These are phyloP conservation scores for Pterocles gutturalis DNA, from an alignment of 2,113 vertebrate genomes.

Conservation along the genomic window DNA sequence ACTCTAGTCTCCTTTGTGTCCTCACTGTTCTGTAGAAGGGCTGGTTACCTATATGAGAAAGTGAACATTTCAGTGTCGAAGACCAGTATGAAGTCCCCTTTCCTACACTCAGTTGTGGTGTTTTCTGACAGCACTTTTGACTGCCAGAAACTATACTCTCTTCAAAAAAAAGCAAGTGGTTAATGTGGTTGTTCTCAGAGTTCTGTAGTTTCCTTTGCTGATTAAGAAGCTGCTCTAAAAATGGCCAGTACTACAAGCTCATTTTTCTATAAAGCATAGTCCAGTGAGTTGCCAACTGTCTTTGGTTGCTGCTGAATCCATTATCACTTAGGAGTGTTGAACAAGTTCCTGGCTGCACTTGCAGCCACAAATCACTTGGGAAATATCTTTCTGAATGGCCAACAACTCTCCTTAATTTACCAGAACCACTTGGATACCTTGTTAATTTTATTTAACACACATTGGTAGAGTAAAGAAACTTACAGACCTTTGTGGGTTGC, in stretches of 20 bases:
- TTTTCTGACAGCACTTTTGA: neutral
- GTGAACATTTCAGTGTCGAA: neutral
- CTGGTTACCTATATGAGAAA: neutral
- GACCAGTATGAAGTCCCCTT: neutral
- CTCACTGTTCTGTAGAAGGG: neutral
- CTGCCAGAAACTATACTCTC: neutral
- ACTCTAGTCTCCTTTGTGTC: neutral
- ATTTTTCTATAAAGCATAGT: neutral
- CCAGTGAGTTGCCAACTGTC: neutral
- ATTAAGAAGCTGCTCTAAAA: neutral
- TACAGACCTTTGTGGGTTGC: neutral
- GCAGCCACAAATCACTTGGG: neutral
- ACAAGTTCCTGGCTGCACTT: neutral
- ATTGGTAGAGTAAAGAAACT: neutral
- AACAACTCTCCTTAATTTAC: neutral
- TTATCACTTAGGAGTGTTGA: neutral
- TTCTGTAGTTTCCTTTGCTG: neutral
- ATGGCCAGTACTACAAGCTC: neutral
- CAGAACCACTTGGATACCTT: neutral
- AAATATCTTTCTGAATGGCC: neutral
- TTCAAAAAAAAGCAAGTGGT: neutral
- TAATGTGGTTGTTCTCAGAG: neutral
- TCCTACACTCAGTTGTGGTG: neutral
- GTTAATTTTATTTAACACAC: neutral
- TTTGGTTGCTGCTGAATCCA: neutral